A percentile compares a stretch with the other conserved stretches of the same genome.
Evolutionary conservation across 2,113 vertebrate genomes (phyloP).

Genomic region (Malaclemys terrapin): DNA sequence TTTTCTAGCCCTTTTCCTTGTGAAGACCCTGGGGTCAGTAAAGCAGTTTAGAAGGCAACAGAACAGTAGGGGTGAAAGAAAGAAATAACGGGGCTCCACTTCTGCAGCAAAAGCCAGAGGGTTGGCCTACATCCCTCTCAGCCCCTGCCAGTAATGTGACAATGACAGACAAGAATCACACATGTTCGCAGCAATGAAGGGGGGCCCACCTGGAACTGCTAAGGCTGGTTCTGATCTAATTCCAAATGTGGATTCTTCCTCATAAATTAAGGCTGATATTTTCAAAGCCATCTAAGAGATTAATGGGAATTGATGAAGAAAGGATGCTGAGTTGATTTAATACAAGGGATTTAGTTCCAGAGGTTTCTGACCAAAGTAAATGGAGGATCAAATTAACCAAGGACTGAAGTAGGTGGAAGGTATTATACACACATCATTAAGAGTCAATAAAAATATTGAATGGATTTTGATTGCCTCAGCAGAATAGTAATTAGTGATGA

Average conservation of each 20-base stretch:
- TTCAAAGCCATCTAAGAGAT: neutral
- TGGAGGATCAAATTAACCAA: neutral
- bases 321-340: neutral
- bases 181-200: neutral
- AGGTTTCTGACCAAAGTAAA: neutral
- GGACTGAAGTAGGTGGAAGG: neutral
- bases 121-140: neutral
- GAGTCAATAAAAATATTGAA: neutral
- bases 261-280: neutral
- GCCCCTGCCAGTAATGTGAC: neutral
- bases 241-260: neutral
- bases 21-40: neutral
- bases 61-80: neutral
- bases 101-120: neutral
- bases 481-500: neutral
- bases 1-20: neutral
- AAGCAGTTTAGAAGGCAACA: neutral
- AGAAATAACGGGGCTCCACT: neutral
- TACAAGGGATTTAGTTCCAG: neutral
- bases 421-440: neutral
- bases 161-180: conserved; percentile 3
- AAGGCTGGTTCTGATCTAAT: conserved; percentile 4
- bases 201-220: neutral
- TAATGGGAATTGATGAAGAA: neutral
- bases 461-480: neutral